Base-by-base conservation (phyloP, 2,113 vertebrate species). In the Otus sunia region DNA sequence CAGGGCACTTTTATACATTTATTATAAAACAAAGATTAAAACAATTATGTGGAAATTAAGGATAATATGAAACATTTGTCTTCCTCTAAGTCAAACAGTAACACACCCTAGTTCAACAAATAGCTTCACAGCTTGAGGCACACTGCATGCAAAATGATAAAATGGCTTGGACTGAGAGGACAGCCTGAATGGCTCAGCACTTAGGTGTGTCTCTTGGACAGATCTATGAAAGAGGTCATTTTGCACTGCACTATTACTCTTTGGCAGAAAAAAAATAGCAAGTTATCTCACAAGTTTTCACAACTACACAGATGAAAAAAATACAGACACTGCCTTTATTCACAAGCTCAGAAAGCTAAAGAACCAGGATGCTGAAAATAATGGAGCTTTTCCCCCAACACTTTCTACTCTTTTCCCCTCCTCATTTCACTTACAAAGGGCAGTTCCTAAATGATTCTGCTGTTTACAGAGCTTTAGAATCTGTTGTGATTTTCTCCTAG, bases 31-130 rank as follows among this genome's bases (percentile, higher is more conserved):
- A 97, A 98, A 97, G 97, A 98, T 98, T 97, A 98, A 97, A 98
- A 98, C 95, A 97, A 98, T 98, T 98, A 98, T 96, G 97, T 97
- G 97, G 97, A 98, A 98, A 98, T 98, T 97, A 97, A 98, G 97
- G 96, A 97, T 98, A 98, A 98, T 97, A 97, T 66, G 72, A 95
- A 97, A 98, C 96, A 98, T 97, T 98, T 97, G 96, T 98, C 98
- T 97, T 97, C 88, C 88, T 97, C 95, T 97, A 92, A 96, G 96
- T 96, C 97, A 97, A 97, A 96, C 66, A 96, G 95, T 82, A 98
- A 97, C 79, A 79, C 1, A 17, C 92, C 91, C 95, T 94, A 94
- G 88, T 93, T 97, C 96, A 85, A 95, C 94, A 97, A 98, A 97
- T 63, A 97, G 93, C 86, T 97, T 94, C 92, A 96, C 93, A 97